Conservation (phyloP, 2,797 vertebrate genomes). For the Acanthurus lineatus region DNA sequence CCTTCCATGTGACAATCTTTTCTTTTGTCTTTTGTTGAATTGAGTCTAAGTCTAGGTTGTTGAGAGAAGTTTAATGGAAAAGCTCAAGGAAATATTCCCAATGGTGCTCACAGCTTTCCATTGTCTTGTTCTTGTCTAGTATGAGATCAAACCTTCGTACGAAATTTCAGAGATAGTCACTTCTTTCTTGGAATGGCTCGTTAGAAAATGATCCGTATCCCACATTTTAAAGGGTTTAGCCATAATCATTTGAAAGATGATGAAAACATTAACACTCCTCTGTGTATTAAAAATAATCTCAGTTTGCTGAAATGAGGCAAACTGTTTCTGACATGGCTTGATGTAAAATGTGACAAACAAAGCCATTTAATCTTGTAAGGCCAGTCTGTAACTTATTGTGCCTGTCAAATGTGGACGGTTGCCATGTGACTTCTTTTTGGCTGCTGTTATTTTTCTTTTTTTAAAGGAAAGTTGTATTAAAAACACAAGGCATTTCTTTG, state of each 20-base stretch:
- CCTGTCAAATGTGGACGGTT: conserved; percentile 55
- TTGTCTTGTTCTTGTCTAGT: conserved; percentile 16
- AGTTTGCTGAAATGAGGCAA: conserved; percentile 26
- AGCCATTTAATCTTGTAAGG: conserved; percentile 64
- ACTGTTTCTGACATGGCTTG: conserved; percentile 36
- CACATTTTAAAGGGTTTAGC: conserved; percentile 28
- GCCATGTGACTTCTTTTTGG: conserved; percentile 30
- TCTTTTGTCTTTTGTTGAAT: conserved; percentile 32
- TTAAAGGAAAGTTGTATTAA: neutral
- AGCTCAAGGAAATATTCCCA: conserved; percentile 49
- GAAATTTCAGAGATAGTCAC: neutral
- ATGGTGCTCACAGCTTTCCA: conserved; percentile 63
- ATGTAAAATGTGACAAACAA: conserved; percentile 41
- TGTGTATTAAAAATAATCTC: conserved; percentile 18
- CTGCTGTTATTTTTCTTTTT: neutral
- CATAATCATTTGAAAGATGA: conserved; percentile 12
- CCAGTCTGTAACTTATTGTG: conserved; percentile 70
- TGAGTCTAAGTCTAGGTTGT: conserved; percentile 15
- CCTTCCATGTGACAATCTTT: conserved; percentile 28
- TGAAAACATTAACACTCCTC: neutral
- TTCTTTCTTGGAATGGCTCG: conserved; percentile 13
- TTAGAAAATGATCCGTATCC: neutral
- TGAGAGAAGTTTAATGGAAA: conserved; percentile 29
- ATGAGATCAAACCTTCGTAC: neutral
- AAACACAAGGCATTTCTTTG: conserved; percentile 18